phyloP scores from a whole-genome alignment of 2,113 vertebrate species.

The Gymnogyps californianus region DNA sequence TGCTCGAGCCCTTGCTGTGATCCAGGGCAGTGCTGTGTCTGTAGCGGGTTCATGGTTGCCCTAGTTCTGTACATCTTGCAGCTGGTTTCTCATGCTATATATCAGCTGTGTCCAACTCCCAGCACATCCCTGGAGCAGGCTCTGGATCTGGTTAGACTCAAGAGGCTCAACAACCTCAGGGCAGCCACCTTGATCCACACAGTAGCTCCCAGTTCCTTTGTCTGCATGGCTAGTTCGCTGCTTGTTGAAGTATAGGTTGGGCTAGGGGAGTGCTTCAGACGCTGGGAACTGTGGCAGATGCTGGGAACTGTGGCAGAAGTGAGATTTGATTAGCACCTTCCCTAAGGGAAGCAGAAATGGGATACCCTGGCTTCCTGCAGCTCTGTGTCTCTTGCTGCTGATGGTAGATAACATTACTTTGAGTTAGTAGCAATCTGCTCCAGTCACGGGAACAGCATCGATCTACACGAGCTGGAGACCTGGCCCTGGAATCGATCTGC shows the following conservation, averaged over 20 bases:
- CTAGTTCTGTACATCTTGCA: accelerated
- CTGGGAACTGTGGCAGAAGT: background rate
- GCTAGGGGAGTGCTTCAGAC: background rate
- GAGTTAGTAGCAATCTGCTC: background rate
- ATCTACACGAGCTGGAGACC: background rate
- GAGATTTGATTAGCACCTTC: background rate
- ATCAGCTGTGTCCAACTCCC: accelerated
- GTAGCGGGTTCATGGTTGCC: no score
- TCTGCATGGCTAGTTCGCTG: background rate
- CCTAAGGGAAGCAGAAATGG: background rate
- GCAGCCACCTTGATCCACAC: background rate
- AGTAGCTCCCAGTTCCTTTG: background rate
- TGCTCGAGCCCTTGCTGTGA: background rate
- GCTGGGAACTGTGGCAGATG: background rate
- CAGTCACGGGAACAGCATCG: background rate
- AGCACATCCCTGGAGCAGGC: background rate
- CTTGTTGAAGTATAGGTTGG: accelerated
- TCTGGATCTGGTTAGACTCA: background rate
- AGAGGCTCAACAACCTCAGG: background rate
- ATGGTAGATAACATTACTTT: background rate
- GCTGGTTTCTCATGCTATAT: background rate
- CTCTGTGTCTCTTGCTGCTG: background rate
- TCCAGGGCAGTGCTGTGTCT: background rate
- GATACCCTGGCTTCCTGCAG: background rate
- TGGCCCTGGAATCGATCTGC: slow-evolving; percentile 6